Percentiles rank a stretch among this genome's conserved stretches.
Conservation (phyloP, 2,888 invertebrate genomes). For the Eumacrocentrus americanus region DNA sequence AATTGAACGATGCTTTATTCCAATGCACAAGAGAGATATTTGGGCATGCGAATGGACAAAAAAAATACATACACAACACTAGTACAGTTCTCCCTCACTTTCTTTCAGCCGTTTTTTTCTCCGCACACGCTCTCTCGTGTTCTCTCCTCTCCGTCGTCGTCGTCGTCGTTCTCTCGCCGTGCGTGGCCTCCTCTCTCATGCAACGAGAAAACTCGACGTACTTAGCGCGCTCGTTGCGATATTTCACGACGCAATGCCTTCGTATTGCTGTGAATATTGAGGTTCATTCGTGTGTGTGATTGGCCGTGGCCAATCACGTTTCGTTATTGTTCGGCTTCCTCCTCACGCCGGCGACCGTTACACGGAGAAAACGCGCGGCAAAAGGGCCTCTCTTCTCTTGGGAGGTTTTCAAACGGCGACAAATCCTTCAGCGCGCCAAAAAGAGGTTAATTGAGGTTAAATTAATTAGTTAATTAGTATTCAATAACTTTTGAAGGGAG, state of each 20-base stretch:
- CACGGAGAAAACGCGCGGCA: background rate
- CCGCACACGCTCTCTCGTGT: background rate
- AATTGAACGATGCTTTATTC: background rate
- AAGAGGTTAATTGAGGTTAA: no score
- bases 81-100: background rate
- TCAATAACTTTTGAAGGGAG: no score
- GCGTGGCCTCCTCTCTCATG: background rate
- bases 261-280: background rate
- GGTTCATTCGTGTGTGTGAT: no score
- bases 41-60: conserved; percentile 3
- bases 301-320: background rate
- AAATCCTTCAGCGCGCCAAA: no score
- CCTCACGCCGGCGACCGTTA: no score
- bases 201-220: background rate
- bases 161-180: background rate
- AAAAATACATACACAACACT: background rate
- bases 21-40: background rate
- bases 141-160: no score
- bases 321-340: background rate
- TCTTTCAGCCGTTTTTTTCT: background rate
- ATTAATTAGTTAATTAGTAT: no score
- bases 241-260: background rate
- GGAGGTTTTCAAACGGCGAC: background rate
- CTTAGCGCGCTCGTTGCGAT: background rate
- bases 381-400: background rate